phyloP scores from a whole-genome alignment of 2,888 invertebrate genomes.

The Eupithecia vulgata region DNA sequence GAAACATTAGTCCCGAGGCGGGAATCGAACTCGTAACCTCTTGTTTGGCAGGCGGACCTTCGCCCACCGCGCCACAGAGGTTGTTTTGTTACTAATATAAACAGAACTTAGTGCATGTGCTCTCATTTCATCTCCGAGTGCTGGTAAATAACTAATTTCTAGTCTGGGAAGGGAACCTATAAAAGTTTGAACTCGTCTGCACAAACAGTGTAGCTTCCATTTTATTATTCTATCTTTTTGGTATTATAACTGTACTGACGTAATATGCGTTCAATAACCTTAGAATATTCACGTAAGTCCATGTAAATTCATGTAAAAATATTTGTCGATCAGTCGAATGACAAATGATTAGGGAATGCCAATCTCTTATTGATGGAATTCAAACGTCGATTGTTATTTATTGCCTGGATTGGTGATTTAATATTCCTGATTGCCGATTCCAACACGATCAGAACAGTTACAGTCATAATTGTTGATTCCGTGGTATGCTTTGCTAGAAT shows the following conservation, averaged over 20 bases:
- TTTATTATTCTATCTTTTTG: not conserved
- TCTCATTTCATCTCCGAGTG: not conserved
- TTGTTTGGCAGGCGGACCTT: too few relatives aligned
- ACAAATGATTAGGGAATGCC: not conserved
- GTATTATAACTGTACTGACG: not conserved
- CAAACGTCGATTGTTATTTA: not conserved
- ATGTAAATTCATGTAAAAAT: not conserved
- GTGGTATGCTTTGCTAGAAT: not conserved
- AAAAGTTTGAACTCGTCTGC: not conserved
- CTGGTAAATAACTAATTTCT: slow-evolving; percentile 2
- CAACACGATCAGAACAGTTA: not conserved
- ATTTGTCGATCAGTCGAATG: not conserved
- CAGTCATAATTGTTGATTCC: not conserved
- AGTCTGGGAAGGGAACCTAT: not conserved
- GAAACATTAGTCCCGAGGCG: too few relatives aligned
- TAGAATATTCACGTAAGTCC: not conserved
- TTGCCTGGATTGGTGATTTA: not conserved
- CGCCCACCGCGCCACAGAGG: too few relatives aligned
- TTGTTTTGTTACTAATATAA: not conserved
- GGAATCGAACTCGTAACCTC: too few relatives aligned
- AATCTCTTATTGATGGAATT: not conserved
- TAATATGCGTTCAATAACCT: not conserved
- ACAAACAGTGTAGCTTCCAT: not conserved
- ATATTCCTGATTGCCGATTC: not conserved
- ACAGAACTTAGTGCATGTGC: slow-evolving; percentile 1